Evolutionary conservation across 2,113 vertebrate species (phyloP).

Genomic region (Oreochromis aureus): DNA sequence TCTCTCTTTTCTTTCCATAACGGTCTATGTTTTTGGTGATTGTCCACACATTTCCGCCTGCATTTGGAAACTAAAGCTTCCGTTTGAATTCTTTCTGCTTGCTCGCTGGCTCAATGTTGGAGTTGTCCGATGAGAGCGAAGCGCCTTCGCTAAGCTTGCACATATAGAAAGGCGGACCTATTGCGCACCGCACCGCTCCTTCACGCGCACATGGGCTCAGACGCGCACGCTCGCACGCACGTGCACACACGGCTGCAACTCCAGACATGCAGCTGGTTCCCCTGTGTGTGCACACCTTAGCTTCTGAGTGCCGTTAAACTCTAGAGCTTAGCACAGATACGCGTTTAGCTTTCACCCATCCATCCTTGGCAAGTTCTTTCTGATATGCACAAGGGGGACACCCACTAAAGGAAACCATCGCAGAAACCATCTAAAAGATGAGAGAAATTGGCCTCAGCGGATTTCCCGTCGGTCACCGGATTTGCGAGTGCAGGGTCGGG

Average conservation of each 20-base stretch:
- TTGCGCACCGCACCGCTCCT: conserved; percentile 7
- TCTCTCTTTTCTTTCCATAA: not conserved
- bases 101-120: not conserved
- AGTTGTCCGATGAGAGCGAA: not conserved
- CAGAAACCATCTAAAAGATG: conserved; percentile 69
- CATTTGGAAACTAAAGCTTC: not conserved
- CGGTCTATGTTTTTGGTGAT: not conserved
- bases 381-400: conserved; percentile 33
- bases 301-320: not conserved
- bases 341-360: not conserved
- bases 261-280: not conserved
- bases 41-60: not conserved
- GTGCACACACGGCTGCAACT: not conserved
- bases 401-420: conserved; percentile 27
- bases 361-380: not conserved
- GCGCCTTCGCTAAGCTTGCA: not conserved
- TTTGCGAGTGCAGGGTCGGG: conserved; percentile 48
- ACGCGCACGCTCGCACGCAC: not conserved
- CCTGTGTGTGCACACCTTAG: not conserved
- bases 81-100: not conserved
- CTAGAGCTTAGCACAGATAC: not conserved
- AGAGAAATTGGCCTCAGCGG: conserved; percentile 60
- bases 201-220: conserved; percentile 7
- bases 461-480: conserved; percentile 62
- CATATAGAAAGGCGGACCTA: not conserved